Evolutionary conservation across 2,888 invertebrate species (phyloP).

Genomic region (Drosophila quasianomalipes): DNA sequence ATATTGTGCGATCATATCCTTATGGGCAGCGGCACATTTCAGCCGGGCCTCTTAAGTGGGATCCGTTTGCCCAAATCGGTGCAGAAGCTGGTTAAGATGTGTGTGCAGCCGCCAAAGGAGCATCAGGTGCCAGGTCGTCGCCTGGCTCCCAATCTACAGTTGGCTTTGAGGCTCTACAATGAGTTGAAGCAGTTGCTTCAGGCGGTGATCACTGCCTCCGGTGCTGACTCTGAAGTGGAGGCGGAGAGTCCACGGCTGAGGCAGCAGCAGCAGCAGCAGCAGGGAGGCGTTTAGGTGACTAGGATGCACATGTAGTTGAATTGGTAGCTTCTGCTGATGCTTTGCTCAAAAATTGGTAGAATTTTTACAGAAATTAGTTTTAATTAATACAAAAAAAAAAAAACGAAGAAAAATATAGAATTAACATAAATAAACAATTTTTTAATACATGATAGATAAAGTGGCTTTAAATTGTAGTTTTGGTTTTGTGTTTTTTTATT

Average conservation of each 20-base stretch:
- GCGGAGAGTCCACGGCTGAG: constrained; percentile 27
- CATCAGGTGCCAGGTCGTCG: constrained; percentile 73
- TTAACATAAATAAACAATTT: constrained; percentile 47
- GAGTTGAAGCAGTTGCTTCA: constrained; percentile 83
- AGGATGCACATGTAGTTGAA: constrained; percentile 21
- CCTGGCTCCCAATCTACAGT: constrained; percentile 80
- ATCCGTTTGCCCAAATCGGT: constrained; percentile 76
- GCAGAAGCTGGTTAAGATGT: constrained; percentile 78
- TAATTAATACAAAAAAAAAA: constrained; percentile 35
- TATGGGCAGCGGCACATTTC: constrained; percentile 79
- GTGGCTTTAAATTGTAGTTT: constrained; percentile 17
- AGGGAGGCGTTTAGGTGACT: constrained; percentile 23
- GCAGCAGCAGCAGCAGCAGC: constrained; percentile 33
- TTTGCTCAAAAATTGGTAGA: constrained; percentile 59
- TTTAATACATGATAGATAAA: constrained; percentile 47
- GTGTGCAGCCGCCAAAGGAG: constrained; percentile 80
- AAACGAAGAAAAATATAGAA: constrained; percentile 23
- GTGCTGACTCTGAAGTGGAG: constrained; percentile 48
- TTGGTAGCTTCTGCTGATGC: constrained; percentile 18
- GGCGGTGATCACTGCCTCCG: constrained; percentile 63
- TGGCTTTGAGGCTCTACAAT: constrained; percentile 82
- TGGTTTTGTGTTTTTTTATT: constrained; percentile 38
- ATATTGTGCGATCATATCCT: constrained; percentile 83
- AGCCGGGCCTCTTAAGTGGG: constrained; percentile 81
- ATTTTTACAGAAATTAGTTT: constrained; percentile 68